A percentile compares a stretch with the other conserved stretches of the same genome.
Conservation (phyloP, 2,888 invertebrate species). For the Drosophila recens region DNA sequence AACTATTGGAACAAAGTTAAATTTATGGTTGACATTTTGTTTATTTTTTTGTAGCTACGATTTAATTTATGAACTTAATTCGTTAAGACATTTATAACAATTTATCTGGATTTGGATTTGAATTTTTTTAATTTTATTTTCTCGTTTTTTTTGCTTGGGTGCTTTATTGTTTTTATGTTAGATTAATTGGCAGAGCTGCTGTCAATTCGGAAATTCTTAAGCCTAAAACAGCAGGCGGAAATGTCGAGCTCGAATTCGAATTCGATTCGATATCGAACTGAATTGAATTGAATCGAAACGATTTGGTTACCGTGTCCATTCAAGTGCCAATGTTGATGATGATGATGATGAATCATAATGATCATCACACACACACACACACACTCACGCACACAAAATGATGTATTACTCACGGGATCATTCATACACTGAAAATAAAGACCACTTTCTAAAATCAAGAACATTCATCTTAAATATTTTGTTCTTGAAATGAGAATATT, state of each 20-base stretch:
- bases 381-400: conserved; percentile 13
- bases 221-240: conserved; percentile 75
- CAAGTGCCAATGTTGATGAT: conserved; percentile 30
- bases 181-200: conserved; percentile 71
- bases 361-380: neutral
- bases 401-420: conserved; percentile 46
- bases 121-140: conserved; percentile 6
- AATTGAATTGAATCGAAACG: conserved; percentile 21
- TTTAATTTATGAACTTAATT: conserved; percentile 77
- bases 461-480: no score
- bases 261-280: neutral
- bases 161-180: conserved; percentile 39
- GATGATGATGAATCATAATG: conserved; percentile 9
- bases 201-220: conserved; percentile 66
- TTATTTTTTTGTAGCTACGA: conserved; percentile 22
- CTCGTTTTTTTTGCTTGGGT: conserved; percentile 5
- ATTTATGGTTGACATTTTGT: conserved; percentile 56
- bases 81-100: conserved; percentile 75
- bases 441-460: no score
- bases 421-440: no score
- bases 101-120: conserved; percentile 69
- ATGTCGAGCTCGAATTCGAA: conserved; percentile 42
- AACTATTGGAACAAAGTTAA: conserved; percentile 37
- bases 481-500: no score
- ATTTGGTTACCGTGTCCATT: conserved; percentile 40